These are phyloP conservation scores for Nerophis ophidion DNA, from an alignment of 2,113 vertebrate genomes.

Conservation along the genomic window DNA sequence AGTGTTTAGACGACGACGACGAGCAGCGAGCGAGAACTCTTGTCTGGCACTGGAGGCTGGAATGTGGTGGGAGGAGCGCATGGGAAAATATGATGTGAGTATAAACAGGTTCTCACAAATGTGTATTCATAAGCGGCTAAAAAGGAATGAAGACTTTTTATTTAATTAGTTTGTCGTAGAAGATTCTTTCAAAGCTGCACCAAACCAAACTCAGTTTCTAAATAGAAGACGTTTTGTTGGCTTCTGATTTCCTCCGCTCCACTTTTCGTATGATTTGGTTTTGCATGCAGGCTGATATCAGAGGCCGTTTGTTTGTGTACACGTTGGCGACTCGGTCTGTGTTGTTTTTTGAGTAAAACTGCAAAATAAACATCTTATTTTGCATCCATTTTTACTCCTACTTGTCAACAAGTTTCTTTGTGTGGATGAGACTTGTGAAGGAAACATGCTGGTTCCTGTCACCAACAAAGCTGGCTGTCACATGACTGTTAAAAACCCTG, in stretches of 20 bases:
- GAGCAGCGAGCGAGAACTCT: neutral
- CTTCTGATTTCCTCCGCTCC: no score
- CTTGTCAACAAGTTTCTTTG: neutral
- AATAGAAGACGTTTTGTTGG: no score
- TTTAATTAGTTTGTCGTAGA: no score
- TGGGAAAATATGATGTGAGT: slow-evolving; percentile 12
- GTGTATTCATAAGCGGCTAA: neutral
- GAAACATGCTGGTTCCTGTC: slow-evolving; percentile 1
- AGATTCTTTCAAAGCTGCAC: no score
- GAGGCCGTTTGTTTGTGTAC: no score
- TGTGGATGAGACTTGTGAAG: neutral
- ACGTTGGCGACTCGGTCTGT: no score
- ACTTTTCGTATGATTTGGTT: no score
- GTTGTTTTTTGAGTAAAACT: neutral
- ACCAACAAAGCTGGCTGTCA: neutral
- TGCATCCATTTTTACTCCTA: neutral
- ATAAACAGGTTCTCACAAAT: neutral
- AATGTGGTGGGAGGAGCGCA: slow-evolving; percentile 29
- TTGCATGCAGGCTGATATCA: no score
- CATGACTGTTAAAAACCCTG: neutral
- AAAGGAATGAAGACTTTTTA: no score
- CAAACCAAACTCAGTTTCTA: no score
- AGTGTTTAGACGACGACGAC: no score
- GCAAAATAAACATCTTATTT: neutral
- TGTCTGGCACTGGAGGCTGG: slow-evolving; percentile 21